Percentiles rank a stretch among this genome's conserved stretches.
phyloP scores from a whole-genome alignment of 2,113 vertebrate species.

The Cochlearius cochlearius region DNA sequence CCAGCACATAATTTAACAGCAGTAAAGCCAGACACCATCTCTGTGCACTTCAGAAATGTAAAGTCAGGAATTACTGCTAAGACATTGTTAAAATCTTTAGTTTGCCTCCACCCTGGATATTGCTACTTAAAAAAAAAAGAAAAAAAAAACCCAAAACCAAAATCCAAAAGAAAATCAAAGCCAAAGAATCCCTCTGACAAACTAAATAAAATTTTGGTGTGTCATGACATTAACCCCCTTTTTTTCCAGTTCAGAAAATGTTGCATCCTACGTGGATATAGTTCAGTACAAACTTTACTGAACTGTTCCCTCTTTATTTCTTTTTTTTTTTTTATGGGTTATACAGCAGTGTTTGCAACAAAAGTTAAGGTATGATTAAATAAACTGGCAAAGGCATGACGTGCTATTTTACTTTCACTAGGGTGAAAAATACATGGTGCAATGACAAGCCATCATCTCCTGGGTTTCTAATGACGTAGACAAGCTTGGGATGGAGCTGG shows the following conservation, averaged over 20 bases:
- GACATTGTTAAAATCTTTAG: not conserved
- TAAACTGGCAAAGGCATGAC: not conserved
- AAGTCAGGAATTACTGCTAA: not conserved
- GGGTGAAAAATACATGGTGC: not conserved
- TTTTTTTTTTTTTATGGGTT: not conserved
- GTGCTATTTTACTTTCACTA: not conserved
- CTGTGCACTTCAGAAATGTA: not conserved
- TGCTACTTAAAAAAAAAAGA: not conserved
- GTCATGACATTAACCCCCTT: not conserved
- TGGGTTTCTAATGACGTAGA: not conserved
- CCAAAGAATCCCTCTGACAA: accelerated
- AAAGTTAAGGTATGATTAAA: not conserved
- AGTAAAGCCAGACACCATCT: not conserved
- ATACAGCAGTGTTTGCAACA: not conserved
- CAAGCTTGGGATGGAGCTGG: not conserved
- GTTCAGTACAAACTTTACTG: not conserved
- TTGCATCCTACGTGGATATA: not conserved
- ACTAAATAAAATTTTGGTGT: not conserved
- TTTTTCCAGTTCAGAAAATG: not conserved
- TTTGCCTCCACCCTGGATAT: not conserved
- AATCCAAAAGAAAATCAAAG: not conserved
- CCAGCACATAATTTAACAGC: not conserved
- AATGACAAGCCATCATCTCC: not conserved
- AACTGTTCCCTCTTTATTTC: not conserved
- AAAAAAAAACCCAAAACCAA: not conserved